phyloP scores from a whole-genome alignment of 1,140 invertebrate species.

The Drosophila rufa region DNA sequence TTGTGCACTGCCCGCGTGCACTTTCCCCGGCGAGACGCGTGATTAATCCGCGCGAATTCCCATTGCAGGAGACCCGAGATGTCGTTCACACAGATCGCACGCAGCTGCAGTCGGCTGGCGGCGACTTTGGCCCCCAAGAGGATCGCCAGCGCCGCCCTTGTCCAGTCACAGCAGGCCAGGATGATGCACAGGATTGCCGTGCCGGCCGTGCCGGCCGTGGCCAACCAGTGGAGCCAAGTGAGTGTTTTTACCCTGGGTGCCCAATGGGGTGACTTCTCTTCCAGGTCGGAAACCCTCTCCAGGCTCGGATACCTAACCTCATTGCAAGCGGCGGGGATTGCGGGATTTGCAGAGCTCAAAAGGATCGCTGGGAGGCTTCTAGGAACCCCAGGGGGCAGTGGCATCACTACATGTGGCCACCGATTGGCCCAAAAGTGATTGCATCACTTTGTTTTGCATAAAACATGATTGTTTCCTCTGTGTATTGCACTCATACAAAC shows the following conservation, averaged over 20 bases:
- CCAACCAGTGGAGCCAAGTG: slow-evolving; percentile 71
- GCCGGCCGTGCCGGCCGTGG: slow-evolving; percentile 68
- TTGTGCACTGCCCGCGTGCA: neutral
- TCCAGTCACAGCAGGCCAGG: slow-evolving; percentile 70
- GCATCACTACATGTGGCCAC: neutral
- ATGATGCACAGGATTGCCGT: slow-evolving; percentile 74
- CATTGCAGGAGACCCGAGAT: slow-evolving; percentile 57
- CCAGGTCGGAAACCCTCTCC: neutral
- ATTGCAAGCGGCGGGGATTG: slow-evolving; percentile 42
- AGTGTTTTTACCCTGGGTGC: slow-evolving; percentile 22
- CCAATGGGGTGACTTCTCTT: neutral
- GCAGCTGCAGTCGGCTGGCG: slow-evolving; percentile 77
- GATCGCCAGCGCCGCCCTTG: slow-evolving; percentile 48
- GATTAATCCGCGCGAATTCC: slow-evolving; percentile 25
- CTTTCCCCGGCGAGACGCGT: neutral
- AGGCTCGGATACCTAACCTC: slow-evolving; percentile 61
- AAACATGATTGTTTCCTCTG: slow-evolving; percentile 48
- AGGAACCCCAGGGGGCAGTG: neutral
- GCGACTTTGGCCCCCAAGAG: slow-evolving; percentile 68
- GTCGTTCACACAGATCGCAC: slow-evolving; percentile 81
- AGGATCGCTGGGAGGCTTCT: neutral
- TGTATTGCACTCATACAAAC: slow-evolving; percentile 2
- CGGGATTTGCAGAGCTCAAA: neutral
- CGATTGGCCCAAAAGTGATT: slow-evolving; percentile 23
- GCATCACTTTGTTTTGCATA: slow-evolving; percentile 57